Evolutionary conservation across 2,888 invertebrate genomes (phyloP), one percentile per base, ranked within the genome.

Genomic region (Aplocera efformata): DNA sequence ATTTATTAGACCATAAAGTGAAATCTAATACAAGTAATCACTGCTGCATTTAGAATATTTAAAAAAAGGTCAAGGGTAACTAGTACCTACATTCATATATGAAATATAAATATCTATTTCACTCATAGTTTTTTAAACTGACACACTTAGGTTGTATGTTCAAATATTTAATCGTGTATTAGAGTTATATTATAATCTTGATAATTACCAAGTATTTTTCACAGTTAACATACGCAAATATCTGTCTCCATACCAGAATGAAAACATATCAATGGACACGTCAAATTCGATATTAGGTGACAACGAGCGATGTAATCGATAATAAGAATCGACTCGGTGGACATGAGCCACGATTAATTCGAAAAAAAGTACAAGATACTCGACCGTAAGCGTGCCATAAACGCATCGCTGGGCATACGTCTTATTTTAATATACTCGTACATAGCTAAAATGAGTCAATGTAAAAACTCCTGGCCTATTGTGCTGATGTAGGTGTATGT

Each of bases 221-320:
- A 45, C 41, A 37, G 41, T 43, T 26, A 40, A 31, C 31, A 31
- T 33, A 40, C 40, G 34, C 24, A 31, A 29, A 36, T 46, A 47
- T 44, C 39, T 30, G 34, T 43, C 50, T 42, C 49, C 46, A 56
- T 55, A 60, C 50, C 53, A 52, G 56, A 60, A 65, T 64, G 55
- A 64, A 61, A 64, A 63, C 60, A 61, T 61, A 56, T 51, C 49
- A 55, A 47, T 55, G 55, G 45, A 37, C 47, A 47, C 54, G 66
- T 66, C 66, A 60, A 58, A 62, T 52, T 51, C 52, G 35, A 67
- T 65, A 40, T 48, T 33, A 56, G 42, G 49, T 43, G 58, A 62
- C 60, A 49, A 37, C 41, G 46, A 48, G 40, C 56, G 56, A 53
- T 59, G 63, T 60, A 58, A 46, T 48, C 42, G 35, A 36, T 54